Evolutionary conservation across 2,888 invertebrate species (phyloP).

Genomic region (Ophion slaviceki): DNA sequence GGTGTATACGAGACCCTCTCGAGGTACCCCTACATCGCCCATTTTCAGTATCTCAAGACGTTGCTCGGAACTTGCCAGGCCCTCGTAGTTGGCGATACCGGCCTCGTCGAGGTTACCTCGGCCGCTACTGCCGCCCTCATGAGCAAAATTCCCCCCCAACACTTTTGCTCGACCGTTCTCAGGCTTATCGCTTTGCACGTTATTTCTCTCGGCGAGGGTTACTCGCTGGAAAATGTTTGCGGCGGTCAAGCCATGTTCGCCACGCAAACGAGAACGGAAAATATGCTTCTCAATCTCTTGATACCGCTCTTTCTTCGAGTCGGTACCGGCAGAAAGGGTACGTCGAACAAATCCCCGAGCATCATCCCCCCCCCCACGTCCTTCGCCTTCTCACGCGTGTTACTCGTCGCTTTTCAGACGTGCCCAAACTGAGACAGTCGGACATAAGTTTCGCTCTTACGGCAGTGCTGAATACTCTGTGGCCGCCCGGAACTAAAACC

Average conservation of each 20-base stretch:
- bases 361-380: neutral
- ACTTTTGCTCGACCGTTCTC: conserved; percentile 98
- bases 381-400: neutral
- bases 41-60: conserved; percentile 97
- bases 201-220: conserved; percentile 95
- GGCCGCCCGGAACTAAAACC: conserved; percentile 90
- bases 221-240: conserved; percentile 97
- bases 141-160: conserved; percentile 96
- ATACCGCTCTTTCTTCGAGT: conserved; percentile 98
- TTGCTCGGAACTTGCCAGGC: conserved; percentile 93
- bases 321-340: conserved; percentile 97
- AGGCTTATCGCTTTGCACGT: conserved; percentile 97
- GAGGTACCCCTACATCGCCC: conserved; percentile 97
- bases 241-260: conserved; percentile 95
- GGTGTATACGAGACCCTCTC: conserved; percentile 97
- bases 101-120: conserved; percentile 90
- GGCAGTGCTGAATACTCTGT: conserved; percentile 94
- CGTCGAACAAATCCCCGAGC: conserved; percentile 13
- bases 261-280: conserved; percentile 96
- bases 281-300: conserved; percentile 97
- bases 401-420: conserved; percentile 86
- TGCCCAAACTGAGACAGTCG: conserved; percentile 93
- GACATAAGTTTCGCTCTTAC: conserved; percentile 97
- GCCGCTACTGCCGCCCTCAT: conserved; percentile 92
- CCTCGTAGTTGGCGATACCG: conserved; percentile 91